Base-by-base conservation (phyloP, 2,888 invertebrate species). In the Pristionchus mayeri region DNA sequence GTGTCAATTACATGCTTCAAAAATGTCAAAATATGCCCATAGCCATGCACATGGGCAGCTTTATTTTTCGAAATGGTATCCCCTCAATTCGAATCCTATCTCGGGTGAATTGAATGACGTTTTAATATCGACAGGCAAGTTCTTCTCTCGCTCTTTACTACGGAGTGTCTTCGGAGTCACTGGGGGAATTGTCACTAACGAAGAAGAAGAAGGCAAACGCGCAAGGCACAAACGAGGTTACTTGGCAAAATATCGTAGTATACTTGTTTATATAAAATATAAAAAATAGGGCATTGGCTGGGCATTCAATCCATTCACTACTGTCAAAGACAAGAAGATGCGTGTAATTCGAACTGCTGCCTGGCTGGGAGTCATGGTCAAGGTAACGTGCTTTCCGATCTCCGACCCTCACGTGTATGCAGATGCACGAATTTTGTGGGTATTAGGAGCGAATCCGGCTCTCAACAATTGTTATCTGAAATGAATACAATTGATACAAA, bases 281-380 rank as follows among this genome's bases (percentile, higher is more conserved):
- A 85, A 48, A 82, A 67, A 0, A 6, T 48, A 79, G 52, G 88
- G 88, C 44, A 86, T 88, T 52, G 84, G 86, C 16, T 87, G 88
- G 82, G 88, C 88, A 86, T 89, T 89, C 86, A 88, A 88, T 84
- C 89, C 89, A 27, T 89, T 87, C 88, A 67, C 81, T 2, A 86
- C 87, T 40, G 86, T 86, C n/a, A n/a, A n/a, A n/a, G 88, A 89
- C 84, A 82, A 84, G 24, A 86, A 85, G 57, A 86, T 87, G 37
- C 54, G 84, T 27, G 85, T 89, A 24, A 87, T 89, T 52, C 82
- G 87, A n/a, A 87, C 87, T 63, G 88, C 88, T 27, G 88, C 88
- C 11, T 89, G 89, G 89, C 57, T 89, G 54, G 89, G 89, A 30
- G 87, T 88, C 30, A 87, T 88, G 87, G 88, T 89, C 83, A 89